Evolutionary conservation across 53 echinoderm and acorn worm genomes (phyloP).

Genomic region (Mesocentrotus franciscanus): DNA sequence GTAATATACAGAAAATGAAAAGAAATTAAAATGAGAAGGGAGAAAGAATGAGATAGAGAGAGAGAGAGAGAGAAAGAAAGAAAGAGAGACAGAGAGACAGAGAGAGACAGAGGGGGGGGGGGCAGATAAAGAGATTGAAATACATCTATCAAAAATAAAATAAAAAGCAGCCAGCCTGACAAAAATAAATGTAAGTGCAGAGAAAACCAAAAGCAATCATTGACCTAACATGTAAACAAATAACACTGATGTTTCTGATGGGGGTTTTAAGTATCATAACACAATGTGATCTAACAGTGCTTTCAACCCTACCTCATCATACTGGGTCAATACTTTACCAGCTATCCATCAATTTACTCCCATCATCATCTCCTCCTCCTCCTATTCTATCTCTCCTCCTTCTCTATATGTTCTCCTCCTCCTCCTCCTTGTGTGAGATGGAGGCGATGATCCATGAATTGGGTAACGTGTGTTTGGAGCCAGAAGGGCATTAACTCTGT

Average conservation of each 20-base stretch:
- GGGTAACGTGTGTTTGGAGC: background rate
- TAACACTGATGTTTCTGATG: background rate
- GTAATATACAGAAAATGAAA: background rate
- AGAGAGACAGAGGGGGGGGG: background rate
- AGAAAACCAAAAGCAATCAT: background rate
- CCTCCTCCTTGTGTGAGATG: background rate
- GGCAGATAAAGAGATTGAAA: background rate
- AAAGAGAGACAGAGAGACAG: background rate
- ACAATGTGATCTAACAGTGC: constrained; percentile 44
- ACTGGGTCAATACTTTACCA: constrained; percentile 56
- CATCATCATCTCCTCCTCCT: constrained; percentile 37
- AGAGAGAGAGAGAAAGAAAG: background rate
- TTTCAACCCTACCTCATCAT: constrained; percentile 51
- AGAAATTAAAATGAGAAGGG: background rate
- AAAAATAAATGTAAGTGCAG: background rate
- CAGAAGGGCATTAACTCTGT: background rate
- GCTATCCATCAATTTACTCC: constrained; percentile 50
- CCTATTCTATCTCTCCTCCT: constrained; percentile 17
- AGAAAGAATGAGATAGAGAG: background rate
- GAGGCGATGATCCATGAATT: constrained; percentile 17
- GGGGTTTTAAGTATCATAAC: constrained; percentile 14
- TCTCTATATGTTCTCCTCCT: constrained; percentile 24
- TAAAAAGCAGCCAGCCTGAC: background rate
- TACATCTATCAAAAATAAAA: background rate
- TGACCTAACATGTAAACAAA: constrained; percentile 21